phyloP scores from a whole-genome alignment of 2,888 invertebrate genomes.

The Apoderus coryli region DNA sequence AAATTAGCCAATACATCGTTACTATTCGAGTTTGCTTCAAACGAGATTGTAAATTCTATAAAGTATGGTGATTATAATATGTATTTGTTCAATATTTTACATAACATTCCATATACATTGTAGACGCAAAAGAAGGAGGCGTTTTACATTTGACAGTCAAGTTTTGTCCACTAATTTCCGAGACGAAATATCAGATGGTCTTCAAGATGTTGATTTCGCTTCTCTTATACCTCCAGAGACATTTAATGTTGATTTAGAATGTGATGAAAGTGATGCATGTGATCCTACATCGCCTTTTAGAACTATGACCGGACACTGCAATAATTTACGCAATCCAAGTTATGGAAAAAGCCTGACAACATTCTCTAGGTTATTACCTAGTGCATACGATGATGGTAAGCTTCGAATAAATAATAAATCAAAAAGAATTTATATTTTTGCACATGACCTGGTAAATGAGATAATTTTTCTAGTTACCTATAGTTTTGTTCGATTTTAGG shows the following conservation, averaged over 20 bases:
- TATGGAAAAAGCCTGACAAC: conserved; percentile 75
- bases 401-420: too few species aligned
- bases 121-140: conserved; percentile 42
- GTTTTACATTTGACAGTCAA: conserved; percentile 58
- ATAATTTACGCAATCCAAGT: conserved; percentile 69
- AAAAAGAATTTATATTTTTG: not conserved
- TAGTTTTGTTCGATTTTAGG: too few species aligned
- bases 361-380: conserved; percentile 70
- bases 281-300: conserved; percentile 57
- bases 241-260: conserved; percentile 48
- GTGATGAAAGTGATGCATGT: conserved; percentile 58
- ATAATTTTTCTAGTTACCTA: not conserved
- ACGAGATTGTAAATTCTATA: conserved; percentile 63
- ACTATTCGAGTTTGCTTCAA: conserved; percentile 74
- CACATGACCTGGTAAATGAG: too few species aligned
- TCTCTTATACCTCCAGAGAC: conserved; percentile 50
- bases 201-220: conserved; percentile 66
- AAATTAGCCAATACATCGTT: conserved; percentile 74
- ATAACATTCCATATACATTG: conserved; percentile 4
- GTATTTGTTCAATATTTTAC: conserved; percentile 1
- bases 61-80: conserved; percentile 27
- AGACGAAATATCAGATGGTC: conserved; percentile 58
- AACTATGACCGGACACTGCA: conserved; percentile 72
- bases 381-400: conserved; percentile 75
- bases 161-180: conserved; percentile 39